Percentiles rank a stretch among this genome's conserved stretches.
These are phyloP conservation scores for Paramacrobiotus metropolitanus DNA, from an alignment of 1,140 invertebrate species.

Conservation along the genomic window DNA sequence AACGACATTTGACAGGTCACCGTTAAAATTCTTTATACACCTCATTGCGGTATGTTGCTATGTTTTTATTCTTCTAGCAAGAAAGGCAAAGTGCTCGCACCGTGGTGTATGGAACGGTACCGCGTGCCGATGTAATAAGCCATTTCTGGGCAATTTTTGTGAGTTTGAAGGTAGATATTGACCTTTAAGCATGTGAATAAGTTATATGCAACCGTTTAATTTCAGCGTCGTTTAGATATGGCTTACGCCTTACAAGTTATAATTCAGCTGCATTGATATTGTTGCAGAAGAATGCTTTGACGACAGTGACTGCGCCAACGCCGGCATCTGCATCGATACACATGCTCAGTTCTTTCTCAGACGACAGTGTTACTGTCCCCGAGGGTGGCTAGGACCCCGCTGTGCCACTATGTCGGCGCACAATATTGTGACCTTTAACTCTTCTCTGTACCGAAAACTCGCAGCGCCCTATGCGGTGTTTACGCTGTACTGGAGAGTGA, in stretches of 20 bases:
- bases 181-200: too few species aligned
- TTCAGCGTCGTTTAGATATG: too few species aligned
- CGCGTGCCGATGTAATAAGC: not conserved
- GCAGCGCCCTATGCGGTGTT: constrained; percentile 44
- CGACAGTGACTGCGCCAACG: constrained; percentile 53
- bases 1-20: too few species aligned
- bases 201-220: too few species aligned
- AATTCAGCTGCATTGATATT: not conserved
- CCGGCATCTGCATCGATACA: constrained; percentile 55
- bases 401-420: constrained; percentile 23
- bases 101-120: not conserved
- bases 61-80: too few species aligned
- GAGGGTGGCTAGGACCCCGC: constrained; percentile 42
- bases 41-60: too few species aligned
- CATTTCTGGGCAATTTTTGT: not conserved
- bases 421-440: constrained; percentile 29
- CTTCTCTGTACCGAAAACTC: constrained; percentile 38
- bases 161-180: not conserved
- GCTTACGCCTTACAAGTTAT: too few species aligned
- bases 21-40: too few species aligned
- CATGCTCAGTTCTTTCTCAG: constrained; percentile 49
- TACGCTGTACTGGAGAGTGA: constrained; percentile 51
- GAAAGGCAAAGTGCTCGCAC: too few species aligned
- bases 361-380: constrained; percentile 63
- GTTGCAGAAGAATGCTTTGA: constrained; percentile 35